Percentiles rank a stretch among this genome's conserved stretches.
Evolutionary conservation across 2,797 vertebrate species (phyloP).

Genomic region (Remorina albescens): DNA sequence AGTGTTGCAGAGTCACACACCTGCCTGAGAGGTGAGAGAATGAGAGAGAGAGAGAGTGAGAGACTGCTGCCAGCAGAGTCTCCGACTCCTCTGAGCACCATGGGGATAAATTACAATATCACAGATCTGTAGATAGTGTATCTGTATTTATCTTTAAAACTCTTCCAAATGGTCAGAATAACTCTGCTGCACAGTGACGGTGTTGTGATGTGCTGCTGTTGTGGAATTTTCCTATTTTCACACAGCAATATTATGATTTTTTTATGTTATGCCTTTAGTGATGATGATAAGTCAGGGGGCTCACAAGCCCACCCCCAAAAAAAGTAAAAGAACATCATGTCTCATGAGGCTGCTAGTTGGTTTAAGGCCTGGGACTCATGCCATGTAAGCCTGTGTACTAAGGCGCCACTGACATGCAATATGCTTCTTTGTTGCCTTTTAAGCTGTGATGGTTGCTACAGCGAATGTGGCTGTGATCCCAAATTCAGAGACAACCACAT

Average conservation of each 20-base stretch:
- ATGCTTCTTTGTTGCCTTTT: not conserved
- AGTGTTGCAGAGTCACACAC: too few relatives aligned
- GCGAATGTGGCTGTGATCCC: not conserved
- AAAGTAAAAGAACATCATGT: too few relatives aligned
- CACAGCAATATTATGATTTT: not conserved
- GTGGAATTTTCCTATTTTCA: too few relatives aligned
- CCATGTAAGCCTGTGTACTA: not conserved
- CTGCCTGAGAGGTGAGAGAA: too few relatives aligned
- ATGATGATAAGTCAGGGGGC: too few relatives aligned
- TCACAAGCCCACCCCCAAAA: too few relatives aligned
- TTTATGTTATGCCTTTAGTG: not conserved
- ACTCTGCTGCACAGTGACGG: too few relatives aligned
- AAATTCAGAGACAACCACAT: slow-evolving; percentile 1
- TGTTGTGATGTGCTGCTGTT: too few relatives aligned
- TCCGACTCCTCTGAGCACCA: not conserved
- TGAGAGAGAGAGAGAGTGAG: not conserved
- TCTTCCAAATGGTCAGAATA: not conserved
- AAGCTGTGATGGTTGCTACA: not conserved
- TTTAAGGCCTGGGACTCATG: not conserved
- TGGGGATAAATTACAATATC: not conserved
- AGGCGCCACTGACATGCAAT: not conserved
- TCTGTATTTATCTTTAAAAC: too few relatives aligned
- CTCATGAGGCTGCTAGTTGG: not conserved
- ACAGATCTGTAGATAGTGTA: not conserved
- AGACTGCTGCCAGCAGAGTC: not conserved